phyloP scores from a whole-genome alignment of 2,113 vertebrate genomes.

The Glaucidium brasilianum region DNA sequence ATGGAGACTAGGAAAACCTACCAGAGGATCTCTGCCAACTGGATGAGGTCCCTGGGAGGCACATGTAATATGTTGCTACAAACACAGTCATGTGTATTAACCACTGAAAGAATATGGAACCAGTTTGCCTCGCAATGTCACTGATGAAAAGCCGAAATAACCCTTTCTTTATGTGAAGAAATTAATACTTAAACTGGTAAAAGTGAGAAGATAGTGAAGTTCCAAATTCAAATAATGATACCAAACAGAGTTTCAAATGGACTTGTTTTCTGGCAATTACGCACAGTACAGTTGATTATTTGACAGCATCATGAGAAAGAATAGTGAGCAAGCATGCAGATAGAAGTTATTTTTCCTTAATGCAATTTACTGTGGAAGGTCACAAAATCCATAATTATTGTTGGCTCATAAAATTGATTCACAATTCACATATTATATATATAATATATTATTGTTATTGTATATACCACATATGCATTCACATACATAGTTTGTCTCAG shows the following conservation, averaged over 20 bases:
- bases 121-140: neutral
- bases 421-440: neutral
- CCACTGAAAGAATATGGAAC: neutral
- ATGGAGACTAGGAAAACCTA: neutral
- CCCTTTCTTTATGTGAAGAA: neutral
- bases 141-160: neutral
- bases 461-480: neutral
- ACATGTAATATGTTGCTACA: neutral
- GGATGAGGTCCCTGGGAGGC: neutral
- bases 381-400: neutral
- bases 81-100: neutral
- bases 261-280: neutral
- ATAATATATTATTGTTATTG: neutral
- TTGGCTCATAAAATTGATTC: neutral
- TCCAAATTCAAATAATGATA: neutral
- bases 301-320: neutral
- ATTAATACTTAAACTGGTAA: neutral
- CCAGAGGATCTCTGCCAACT: neutral
- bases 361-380: neutral
- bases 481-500: neutral
- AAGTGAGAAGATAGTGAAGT: neutral
- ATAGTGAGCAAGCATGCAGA: neutral
- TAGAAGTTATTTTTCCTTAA: neutral
- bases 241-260: neutral
- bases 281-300: neutral